Evolutionary conservation across 64 coral and sea anemone species (phyloP), one percentile per base, ranked within the genome.

Genomic region (Montipora capricornis): DNA sequence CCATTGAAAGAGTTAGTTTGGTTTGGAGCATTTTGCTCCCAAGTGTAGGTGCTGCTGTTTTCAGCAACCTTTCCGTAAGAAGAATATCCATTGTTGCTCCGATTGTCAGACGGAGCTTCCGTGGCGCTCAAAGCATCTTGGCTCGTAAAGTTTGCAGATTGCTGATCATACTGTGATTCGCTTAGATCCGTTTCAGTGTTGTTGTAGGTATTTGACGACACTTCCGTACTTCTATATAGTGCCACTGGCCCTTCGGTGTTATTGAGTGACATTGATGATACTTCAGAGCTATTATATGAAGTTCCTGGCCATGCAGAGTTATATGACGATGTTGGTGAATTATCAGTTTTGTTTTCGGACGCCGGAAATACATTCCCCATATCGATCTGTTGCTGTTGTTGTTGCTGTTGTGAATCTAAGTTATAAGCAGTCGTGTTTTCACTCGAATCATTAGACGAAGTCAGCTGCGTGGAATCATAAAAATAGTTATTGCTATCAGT

Each of bases 401-500:
- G 69, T 22, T 73, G 69, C 20, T 73, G 15, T 12, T 60, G 80
- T 44, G 24, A 62, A 60, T 67, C 66, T 20, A 58, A 44, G 16
- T 70, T 15, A 68, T 73, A 86, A 49, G 37, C 5, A 1, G 53
- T 60, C 13, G 59, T 68, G n/a, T 73, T 73, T 17, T 60, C 14
- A 12, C 45, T 24, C 66, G 82, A 14, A 84, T 62, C 78, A 15
- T 55, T 75, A 16, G 20, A 68, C 2, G 73, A 73, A 85, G 70
- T 8, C 14, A 86, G 8, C 20, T 64, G 70, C 8, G 78, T 15
- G 51, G 88, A 51, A 52, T 6, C 45, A 86, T 80, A 81, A 82
- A 81, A 91, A 55, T 69, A 81, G 24, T 67, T 73, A 26, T 17
- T 91, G 19, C 20, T 78, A 89, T 89, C n/a, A 8, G 86, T 69